Evolutionary conservation across 2,113 vertebrate genomes (phyloP).

Genomic region (Antennarius striatus): DNA sequence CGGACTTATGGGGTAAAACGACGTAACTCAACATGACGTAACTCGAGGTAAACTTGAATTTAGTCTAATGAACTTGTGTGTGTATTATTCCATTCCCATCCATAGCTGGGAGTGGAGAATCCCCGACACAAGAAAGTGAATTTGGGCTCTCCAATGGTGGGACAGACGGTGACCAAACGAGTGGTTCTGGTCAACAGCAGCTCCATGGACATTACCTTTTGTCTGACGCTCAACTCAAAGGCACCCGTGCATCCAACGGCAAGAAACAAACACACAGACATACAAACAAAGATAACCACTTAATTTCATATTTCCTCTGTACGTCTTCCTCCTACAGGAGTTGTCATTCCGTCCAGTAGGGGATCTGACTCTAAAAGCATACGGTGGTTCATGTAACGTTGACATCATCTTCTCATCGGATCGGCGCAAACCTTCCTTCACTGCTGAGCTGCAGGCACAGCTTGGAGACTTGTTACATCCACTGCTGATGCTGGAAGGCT

Average conservation of each 20-base stretch:
- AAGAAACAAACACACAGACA: constrained; percentile 10
- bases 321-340: constrained; percentile 47
- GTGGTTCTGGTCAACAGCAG: constrained; percentile 85
- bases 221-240: constrained; percentile 60
- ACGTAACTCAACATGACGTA: too few species aligned
- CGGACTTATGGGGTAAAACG: too few species aligned
- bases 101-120: constrained; percentile 83
- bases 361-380: constrained; percentile 75
- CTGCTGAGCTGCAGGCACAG: constrained; percentile 81
- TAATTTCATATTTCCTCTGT: background rate
- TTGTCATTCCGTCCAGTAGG: constrained; percentile 69
- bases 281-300: background rate
- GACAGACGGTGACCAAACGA: constrained; percentile 77
- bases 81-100: background rate
- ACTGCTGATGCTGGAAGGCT: constrained; percentile 83
- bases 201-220: constrained; percentile 73
- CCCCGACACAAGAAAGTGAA: constrained; percentile 79
- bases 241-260: constrained; percentile 82
- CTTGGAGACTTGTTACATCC: constrained; percentile 74
- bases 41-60: too few species aligned
- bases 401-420: constrained; percentile 83
- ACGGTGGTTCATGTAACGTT: constrained; percentile 74
- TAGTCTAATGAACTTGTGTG: too few species aligned
- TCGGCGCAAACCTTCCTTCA: constrained; percentile 74
- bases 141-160: constrained; percentile 81